Base-by-base conservation (phyloP, 2,113 vertebrate genomes). In the Sula dactylatra region DNA sequence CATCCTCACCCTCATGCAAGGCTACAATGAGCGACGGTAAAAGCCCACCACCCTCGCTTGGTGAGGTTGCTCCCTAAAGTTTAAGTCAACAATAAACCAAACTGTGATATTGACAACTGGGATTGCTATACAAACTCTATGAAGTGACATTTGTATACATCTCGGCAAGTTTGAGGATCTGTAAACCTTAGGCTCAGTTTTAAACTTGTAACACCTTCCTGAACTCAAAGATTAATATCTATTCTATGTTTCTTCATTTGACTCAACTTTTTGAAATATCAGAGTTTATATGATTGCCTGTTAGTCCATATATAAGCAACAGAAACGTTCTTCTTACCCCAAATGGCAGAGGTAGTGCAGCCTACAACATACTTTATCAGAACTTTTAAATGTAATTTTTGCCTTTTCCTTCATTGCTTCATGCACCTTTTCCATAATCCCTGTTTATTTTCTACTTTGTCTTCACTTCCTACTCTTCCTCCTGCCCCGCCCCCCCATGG, bases 21-120 rank as follows among this genome's bases (percentile, higher is more conserved):
- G 24, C 36, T 47, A 32, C 8, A 4, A 8, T 3, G 26, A 79
- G 61, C 1, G 4, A 61, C 26, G 44, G 8, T 16, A 52, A 72
- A n/a, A 47, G 25, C n/a, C 25, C 16, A 40, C 7, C 0, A 0
- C 7, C 36, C 29, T 49, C 22, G 7, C 24, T 38, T 36, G 19
- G 54, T 10, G 8, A 87, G 27, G 6, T 13, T 82, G 55, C 32
- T 78, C 26, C 32, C 69, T 59, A 16, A 86, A 82, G 29, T 69
- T 76, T 40, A 72, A 76, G 47, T 3, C 29, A 91, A 69, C 36
- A 69, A 25, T 38, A 89, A 74, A 52, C 4, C 69, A 76, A 79
- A 13, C 11, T 64, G 62, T 64, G 47, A 59, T 52, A 69, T 0
- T 74, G 29, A 73, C 38, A 79, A 20, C 17, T 65, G 38, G 34